Evolutionary conservation across 1,140 invertebrate genomes (phyloP).

Genomic region (Panagrolaimus sp.): DNA sequence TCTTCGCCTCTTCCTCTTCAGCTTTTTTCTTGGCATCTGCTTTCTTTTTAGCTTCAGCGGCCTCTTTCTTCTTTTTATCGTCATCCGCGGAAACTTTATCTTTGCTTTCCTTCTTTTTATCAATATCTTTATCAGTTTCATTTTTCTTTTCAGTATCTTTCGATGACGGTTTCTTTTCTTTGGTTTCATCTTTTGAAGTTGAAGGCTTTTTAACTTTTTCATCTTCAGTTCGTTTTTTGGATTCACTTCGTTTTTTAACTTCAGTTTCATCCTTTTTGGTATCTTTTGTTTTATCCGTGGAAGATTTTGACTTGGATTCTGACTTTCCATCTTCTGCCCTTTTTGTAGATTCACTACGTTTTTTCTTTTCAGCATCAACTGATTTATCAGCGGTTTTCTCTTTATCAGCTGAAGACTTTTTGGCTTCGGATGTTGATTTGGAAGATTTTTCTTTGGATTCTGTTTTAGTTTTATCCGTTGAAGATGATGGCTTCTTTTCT

Average conservation of each 20-base stretch:
- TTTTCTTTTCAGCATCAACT: not conserved
- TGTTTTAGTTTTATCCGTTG: not conserved
- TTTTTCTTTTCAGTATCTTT: not conserved
- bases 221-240: no score
- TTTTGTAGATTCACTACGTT: no score
- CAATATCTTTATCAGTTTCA: no score
- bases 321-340: no score
- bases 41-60: constrained; percentile 6
- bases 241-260: no score
- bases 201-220: not conserved
- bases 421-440: no score
- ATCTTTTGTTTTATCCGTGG: no score
- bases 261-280: no score
- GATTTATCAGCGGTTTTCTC: not conserved
- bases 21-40: constrained; percentile 2
- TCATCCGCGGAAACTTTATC: not conserved
- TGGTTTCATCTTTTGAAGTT: not conserved
- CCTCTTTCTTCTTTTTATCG: not conserved
- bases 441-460: constrained; percentile 3
- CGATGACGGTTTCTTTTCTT: not conserved
- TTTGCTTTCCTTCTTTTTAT: not conserved
- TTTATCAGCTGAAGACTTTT: not conserved
- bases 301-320: no score
- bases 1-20: constrained; percentile 5
- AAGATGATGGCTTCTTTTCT: constrained; percentile 4